A percentile compares a stretch with the other conserved stretches of the same genome.
Conservation (phyloP, 1,140 invertebrate species). For the Drosophila parabipectinata region DNA sequence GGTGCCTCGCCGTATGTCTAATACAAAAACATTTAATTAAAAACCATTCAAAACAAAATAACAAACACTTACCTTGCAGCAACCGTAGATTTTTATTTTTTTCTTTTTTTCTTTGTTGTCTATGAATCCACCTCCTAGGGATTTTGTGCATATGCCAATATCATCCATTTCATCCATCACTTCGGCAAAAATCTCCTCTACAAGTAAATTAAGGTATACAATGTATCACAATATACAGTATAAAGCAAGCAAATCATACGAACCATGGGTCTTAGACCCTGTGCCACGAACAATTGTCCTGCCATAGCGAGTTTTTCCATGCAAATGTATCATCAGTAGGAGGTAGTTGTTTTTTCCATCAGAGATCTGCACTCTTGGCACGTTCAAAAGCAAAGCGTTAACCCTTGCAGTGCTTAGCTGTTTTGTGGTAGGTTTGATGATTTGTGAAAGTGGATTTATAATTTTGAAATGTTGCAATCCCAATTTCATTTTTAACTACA, state of each 20-base stretch:
- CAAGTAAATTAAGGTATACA: neutral
- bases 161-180: slow-evolving; percentile 11
- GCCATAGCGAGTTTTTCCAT: slow-evolving; percentile 12
- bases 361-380: slow-evolving; percentile 17
- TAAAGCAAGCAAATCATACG: neutral
- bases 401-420: slow-evolving; percentile 8
- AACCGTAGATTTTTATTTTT: slow-evolving; percentile 16
- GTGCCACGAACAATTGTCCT: slow-evolving; percentile 23
- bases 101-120: slow-evolving; percentile 12
- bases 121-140: slow-evolving; percentile 24
- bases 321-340: slow-evolving; percentile 14
- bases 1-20: slow-evolving; percentile 31
- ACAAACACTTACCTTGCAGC: slow-evolving; percentile 20
- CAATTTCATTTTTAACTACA: neutral
- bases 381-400: slow-evolving; percentile 25
- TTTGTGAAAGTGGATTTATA: slow-evolving; percentile 10
- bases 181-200: slow-evolving; percentile 17
- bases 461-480: slow-evolving; percentile 18
- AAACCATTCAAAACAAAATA: neutral
- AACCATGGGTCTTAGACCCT: slow-evolving; percentile 4
- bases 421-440: neutral
- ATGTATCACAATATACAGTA: no score
- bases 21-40: neutral
- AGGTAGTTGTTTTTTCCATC: slow-evolving; percentile 21
- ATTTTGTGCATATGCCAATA: slow-evolving; percentile 18